Conservation (phyloP, 2,888 invertebrate genomes). For the Ceramica pisi region DNA sequence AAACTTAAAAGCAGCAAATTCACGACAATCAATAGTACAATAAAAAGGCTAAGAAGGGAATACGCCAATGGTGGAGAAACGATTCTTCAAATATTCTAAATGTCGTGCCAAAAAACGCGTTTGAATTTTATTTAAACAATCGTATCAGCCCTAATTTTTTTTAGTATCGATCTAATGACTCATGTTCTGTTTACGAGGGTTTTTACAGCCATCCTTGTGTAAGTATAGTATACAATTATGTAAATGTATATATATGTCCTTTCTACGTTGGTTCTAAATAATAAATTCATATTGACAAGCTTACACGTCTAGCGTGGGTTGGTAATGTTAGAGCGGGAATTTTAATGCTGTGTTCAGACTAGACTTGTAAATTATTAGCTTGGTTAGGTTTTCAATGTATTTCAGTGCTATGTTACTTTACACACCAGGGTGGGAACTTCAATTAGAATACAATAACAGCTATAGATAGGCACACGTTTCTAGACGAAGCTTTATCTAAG, state of each 20-base stretch:
- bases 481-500: too few relatives aligned
- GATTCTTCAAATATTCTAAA: background rate
- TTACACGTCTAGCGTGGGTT: slow-evolving; percentile 23
- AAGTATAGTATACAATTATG: background rate
- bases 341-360: background rate
- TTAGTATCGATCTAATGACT: slow-evolving; percentile 38
- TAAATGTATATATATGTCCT: background rate
- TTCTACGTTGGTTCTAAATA: slow-evolving; percentile 28
- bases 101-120: background rate
- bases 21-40: background rate
- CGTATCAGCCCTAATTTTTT: slow-evolving; percentile 1
- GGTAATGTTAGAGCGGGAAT: slow-evolving; percentile 16
- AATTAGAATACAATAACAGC: too few relatives aligned
- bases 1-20: background rate
- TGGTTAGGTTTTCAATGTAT: background rate
- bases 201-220: slow-evolving; percentile 4
- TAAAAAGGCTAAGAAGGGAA: background rate
- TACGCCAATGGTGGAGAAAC: background rate
- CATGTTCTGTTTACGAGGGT: slow-evolving; percentile 8
- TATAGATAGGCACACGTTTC: too few relatives aligned
- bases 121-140: background rate
- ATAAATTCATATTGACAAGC: slow-evolving; percentile 31
- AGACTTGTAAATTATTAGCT: slow-evolving; percentile 13
- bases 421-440: background rate
- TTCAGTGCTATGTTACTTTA: background rate